Conservation (phyloP, 2,888 invertebrate genomes). For the Allophyes oxyacanthae region DNA sequence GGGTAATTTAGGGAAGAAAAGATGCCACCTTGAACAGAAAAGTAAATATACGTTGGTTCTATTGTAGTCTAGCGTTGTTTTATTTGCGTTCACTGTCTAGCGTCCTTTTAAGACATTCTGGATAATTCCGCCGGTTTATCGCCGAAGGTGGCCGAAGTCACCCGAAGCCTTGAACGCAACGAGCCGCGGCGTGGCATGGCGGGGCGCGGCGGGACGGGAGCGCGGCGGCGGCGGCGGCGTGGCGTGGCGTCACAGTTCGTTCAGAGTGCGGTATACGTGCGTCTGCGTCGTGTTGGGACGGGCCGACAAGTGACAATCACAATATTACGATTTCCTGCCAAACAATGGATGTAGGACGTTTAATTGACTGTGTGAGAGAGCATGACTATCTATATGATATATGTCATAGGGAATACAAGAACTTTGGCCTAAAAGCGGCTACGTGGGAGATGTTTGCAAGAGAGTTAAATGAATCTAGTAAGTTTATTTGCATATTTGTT, state of each 20-base stretch:
- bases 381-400: conserved; percentile 51
- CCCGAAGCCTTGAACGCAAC: conserved; percentile 30
- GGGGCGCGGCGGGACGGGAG: too few species aligned
- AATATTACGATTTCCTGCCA: conserved; percentile 15
- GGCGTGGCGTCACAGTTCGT: conserved; percentile 15
- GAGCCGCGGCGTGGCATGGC: not conserved
- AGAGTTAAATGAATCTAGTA: conserved; percentile 51
- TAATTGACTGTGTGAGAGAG: conserved; percentile 49
- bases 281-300: conserved; percentile 19
- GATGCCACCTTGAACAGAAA: too few species aligned
- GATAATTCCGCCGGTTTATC: too few species aligned
- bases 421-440: conserved; percentile 44
- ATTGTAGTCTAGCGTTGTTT: too few species aligned
- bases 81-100: too few species aligned
- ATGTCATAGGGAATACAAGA: conserved; percentile 53
- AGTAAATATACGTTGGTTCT: too few species aligned
- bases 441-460: conserved; percentile 53
- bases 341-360: conserved; percentile 47
- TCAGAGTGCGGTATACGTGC: conserved; percentile 33
- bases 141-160: conserved; percentile 29
- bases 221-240: too few species aligned
- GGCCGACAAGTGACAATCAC: conserved; percentile 12
- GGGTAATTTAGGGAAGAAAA: too few species aligned
- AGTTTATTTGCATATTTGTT: conserved; percentile 33
- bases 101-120: too few species aligned